Evolutionary conservation across 2,797 vertebrate species (phyloP).

Genomic region (Taeniopygia guttata): DNA sequence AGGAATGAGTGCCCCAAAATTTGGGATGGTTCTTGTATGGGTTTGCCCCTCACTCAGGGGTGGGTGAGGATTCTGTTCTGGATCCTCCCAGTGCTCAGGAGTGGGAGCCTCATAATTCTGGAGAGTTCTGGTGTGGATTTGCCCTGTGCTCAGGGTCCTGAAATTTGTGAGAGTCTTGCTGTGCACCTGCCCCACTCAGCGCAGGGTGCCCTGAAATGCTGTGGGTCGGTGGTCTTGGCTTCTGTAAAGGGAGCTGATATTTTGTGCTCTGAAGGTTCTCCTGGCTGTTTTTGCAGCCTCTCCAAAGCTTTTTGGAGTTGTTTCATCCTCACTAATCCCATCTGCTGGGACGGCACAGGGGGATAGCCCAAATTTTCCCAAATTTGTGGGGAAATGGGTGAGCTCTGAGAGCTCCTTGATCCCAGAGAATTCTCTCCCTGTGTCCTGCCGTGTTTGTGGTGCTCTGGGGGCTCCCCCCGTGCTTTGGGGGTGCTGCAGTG

Average conservation of each 20-base stretch:
- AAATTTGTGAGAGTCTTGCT: not conserved
- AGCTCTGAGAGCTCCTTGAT: not conserved
- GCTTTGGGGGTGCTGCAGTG: not conserved
- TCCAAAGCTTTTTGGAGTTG: not conserved
- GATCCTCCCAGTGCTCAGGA: not conserved
- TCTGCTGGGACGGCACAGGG: rapidly evolving
- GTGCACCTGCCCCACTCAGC: not conserved
- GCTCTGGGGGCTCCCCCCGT: not conserved
- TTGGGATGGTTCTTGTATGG: not conserved
- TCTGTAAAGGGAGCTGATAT: not conserved
- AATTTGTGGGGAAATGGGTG: rapidly evolving
- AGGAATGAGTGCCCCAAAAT: not conserved
- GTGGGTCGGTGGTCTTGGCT: rapidly evolving
- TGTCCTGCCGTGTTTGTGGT: not conserved
- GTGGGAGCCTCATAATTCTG: not conserved
- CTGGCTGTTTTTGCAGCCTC: not conserved
- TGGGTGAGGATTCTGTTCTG: not conserved
- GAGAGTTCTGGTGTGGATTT: not conserved
- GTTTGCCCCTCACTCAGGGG: not conserved
- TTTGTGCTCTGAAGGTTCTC: not conserved
- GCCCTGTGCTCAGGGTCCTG: rapidly evolving
- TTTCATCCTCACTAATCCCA: rapidly evolving
- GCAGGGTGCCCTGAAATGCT: not conserved
- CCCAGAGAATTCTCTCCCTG: rapidly evolving
- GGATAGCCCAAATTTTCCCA: not conserved